Evolutionary conservation across 2,888 invertebrate genomes (phyloP), one percentile per base, ranked within the genome.

Genomic region (Adineta ricciae): DNA sequence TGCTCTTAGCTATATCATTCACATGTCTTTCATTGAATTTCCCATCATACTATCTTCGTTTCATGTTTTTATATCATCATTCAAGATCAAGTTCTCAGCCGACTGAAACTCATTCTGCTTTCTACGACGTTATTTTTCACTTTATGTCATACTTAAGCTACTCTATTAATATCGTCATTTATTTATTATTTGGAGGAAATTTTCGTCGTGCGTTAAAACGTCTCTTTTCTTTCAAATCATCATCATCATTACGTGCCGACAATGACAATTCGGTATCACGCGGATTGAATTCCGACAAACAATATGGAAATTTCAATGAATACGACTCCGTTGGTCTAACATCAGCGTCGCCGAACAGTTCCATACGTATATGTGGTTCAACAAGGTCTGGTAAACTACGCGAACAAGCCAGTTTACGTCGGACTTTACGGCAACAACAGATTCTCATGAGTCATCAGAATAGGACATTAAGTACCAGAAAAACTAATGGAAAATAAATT

Each of bases 21-120:
- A 78, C 78, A 41, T 78, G 78, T 78, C n/a, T 78, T n/a, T 38
- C 38, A 24, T 78, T 78, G n/a, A 78, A 78, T 78, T 78, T 78
- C 41, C 78, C 78, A 78, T 78, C 78, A 19, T 78, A 78, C 14
- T 78, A 78, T 78, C 41, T 78, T 41, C 78, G 78, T 41, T 78
- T 78, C 7, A 41, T 78, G 36, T n/a, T 78, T 38, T 78, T 78
- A 38, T 78, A 78, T 41, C 7, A 78, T 24, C 38, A 78, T 7
- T 41, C 78, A 78, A 21, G 24, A 41, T 24, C 21, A 2, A 41
- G 7, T n/a, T 41, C 38, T n/a, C 1, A 21, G n/a, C 8, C 38
- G n/a, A n/a, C 38, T 78, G 9, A 24, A n/a, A 78, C 32, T 19
- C 16, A 78, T 11, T 41, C 41, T 38, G 11, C 41, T 14, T 11